Evolutionary conservation across 2,797 vertebrate genomes (phyloP), one percentile per base, ranked within the genome.

Genomic region (Spinibarbus caldwelli): DNA sequence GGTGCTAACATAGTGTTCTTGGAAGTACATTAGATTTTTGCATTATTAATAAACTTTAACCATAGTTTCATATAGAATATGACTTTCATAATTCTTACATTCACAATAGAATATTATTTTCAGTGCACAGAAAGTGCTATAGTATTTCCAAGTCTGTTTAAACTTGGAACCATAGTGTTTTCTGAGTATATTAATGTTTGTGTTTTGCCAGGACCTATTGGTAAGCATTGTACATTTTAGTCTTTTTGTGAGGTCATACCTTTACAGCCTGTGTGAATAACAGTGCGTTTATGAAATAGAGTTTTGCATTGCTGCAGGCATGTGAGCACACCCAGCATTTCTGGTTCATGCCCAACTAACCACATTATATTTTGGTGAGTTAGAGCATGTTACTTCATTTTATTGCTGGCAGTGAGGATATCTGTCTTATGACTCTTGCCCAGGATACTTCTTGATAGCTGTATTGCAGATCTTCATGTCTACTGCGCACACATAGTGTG

Each of bases 241-340:
- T 59, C 17, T 43, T 41, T 31, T 68, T 45, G n/a, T 31, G 3
- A 15, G 10, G 54, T 38, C 81, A 38, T 34, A 19, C 49, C 6
- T 72, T 41, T 6, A 31, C 14, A 72, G 4, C 10, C 57, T 83
- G 57, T 38, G 7, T 64, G 43, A 76, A 5, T 52, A 12, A 75
- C 54, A n/a, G n/a, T 36, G 41, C 1, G 29, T 72, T 47, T 52
- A 2, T 54, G 11, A 71, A 71, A 29, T 31, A 12, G 14, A 8
- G 36, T 75, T 66, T 83, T 76, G 26, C 34, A 41, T 43, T 7
- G n/a, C 62, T 54, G 34, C 41, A 47, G 70, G 81, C 54, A 23
- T 62, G 1, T 8, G 70, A 62, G 52, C 80, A 45, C 81, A 73
- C 70, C 52, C 54, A 64, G n/a, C 5, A 83, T 75, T 64, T 36